Evolutionary conservation across 2,113 vertebrate genomes (phyloP).

Genomic region (Embiotoca jacksoni): DNA sequence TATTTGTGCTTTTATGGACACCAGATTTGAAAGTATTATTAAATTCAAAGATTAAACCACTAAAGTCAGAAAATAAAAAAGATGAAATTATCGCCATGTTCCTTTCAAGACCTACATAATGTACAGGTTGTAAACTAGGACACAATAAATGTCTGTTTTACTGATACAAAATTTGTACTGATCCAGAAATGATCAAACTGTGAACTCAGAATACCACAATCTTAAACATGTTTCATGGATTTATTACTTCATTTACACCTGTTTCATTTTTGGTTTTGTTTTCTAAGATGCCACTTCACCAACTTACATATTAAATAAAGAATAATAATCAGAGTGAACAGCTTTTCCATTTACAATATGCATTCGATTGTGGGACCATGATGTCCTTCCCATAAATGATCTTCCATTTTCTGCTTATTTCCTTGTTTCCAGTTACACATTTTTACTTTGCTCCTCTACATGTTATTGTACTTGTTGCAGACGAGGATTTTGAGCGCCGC

Average conservation of each 20-base stretch:
- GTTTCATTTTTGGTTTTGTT: conserved; percentile 3
- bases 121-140: conserved; percentile 11
- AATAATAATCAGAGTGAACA: not conserved
- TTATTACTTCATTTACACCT: not conserved
- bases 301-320: not conserved
- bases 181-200: conserved; percentile 1
- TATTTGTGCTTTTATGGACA: conserved; percentile 46
- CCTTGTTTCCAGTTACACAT: conserved; percentile 3
- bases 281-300: not conserved
- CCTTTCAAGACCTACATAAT: not conserved
- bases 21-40: conserved; percentile 28
- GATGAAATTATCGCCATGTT: not conserved
- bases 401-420: not conserved
- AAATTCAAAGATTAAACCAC: not conserved
- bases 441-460: conserved; percentile 1
- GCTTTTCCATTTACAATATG: not conserved
- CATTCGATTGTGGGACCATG: not conserved
- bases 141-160: conserved; percentile 10
- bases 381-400: not conserved
- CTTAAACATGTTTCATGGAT: conserved; percentile 6
- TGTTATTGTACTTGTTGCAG: conserved; percentile 14
- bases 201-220: not conserved
- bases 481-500: conserved; percentile 26
- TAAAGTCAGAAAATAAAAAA: conserved; percentile 5
- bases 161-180: conserved; percentile 12